phyloP scores from a whole-genome alignment of 2,797 vertebrate genomes.

The Eospalax fontanierii region DNA sequence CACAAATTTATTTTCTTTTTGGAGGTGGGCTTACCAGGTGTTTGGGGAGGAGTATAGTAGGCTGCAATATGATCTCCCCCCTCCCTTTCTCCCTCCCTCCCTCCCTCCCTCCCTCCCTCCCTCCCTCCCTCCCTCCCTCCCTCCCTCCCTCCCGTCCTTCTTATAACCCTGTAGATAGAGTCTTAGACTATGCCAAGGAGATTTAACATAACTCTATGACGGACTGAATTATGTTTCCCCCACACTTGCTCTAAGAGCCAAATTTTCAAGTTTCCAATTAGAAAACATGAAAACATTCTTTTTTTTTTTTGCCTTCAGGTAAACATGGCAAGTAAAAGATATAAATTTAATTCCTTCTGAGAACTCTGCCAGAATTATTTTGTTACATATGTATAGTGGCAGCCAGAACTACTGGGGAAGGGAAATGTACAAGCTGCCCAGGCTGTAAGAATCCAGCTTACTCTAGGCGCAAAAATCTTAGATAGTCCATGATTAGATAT shows the following conservation, averaged over 20 bases:
- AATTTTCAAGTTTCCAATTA: constrained; percentile 31
- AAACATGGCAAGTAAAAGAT: background rate
- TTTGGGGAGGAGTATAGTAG: no score
- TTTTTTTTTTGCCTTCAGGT: background rate
- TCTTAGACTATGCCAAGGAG: background rate
- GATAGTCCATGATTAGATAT: background rate
- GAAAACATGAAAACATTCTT: background rate
- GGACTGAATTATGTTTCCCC: background rate
- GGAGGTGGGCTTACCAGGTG: no score
- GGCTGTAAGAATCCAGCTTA: background rate
- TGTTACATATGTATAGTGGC: no score
- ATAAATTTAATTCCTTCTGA: background rate
- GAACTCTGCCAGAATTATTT: background rate
- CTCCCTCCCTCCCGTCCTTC: no score
- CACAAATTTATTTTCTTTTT: no score
- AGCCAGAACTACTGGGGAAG: background rate
- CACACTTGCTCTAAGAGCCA: background rate
- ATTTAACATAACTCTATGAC: background rate
- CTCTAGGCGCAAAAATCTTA: background rate
- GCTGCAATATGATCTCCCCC: background rate
- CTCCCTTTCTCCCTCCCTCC: fast-evolving
- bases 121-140: background rate
- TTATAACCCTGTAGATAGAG: background rate
- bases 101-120: background rate
- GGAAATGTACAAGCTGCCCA: background rate